Evolutionary conservation across 2,797 vertebrate species (phyloP), one percentile per base, ranked within the genome.

Genomic region (Hirundo rustica): DNA sequence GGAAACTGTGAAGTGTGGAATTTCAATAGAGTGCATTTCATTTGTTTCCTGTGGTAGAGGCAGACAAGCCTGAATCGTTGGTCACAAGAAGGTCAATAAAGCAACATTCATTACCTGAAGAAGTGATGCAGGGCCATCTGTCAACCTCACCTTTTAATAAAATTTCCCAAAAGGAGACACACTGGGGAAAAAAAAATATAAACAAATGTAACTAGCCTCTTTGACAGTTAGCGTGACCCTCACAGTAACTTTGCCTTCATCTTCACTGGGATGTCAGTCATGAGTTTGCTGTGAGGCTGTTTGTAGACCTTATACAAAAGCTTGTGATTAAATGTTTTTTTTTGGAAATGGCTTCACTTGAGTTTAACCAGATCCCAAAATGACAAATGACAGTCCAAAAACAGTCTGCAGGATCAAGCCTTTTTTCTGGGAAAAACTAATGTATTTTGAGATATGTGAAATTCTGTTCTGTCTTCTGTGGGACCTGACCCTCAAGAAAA

Each of bases 71-170:
- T 89, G 58, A 90, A 80, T 91, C 23, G 8, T 58, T 93, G 74
- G 73, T 92, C 88, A 61, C 79, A 48, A 86, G 73, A 93, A 93
- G 89, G 89, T 92, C 95, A 89, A 70, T 91, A 89, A 93, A 88
- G 44, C 40, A 92, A 48, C 34, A 88, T 93, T 92, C 1, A 5
- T 93, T 93, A 93, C 67, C 51, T 92, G 83, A 26, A 85, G 53
- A 91, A 92, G 45, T 71, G 32, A 93, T 60, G n/a, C 68, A 80
- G 61, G 58, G 44, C 65, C 48, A 94, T 95, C 90, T 83, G 70
- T 94, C 91, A 92, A 74, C 58, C 90, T 80, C 80, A 86, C 16
- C 77, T 82, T 88, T 95, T 95, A 94, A 93, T 89, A 89, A 71
- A 83, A 88, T 93, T 85, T 85, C 57, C 55, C 74, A 42, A 79